Percentiles rank a stretch among this genome's conserved stretches.
These are phyloP conservation scores for Aleadryas rufinucha DNA, from an alignment of 2,113 vertebrate species.

Conservation along the genomic window DNA sequence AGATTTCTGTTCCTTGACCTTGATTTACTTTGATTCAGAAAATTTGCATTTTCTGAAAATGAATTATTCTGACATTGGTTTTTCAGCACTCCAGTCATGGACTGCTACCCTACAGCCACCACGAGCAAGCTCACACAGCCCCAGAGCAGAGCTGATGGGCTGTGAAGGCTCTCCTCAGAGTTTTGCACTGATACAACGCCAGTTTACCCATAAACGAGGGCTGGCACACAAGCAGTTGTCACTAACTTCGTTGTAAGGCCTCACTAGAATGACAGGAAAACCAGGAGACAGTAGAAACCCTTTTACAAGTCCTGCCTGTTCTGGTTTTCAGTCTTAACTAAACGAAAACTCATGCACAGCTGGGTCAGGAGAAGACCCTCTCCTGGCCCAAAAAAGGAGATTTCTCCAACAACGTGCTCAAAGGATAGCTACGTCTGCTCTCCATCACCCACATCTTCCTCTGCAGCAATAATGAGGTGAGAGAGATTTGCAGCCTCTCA, in stretches of 20 bases:
- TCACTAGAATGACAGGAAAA: not conserved
- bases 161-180: not conserved
- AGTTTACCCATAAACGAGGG: not conserved
- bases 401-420: not conserved
- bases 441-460: slow-evolving; percentile 1
- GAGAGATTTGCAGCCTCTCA: slow-evolving; percentile 44
- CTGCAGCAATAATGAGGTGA: slow-evolving; percentile 15
- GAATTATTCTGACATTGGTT: not conserved
- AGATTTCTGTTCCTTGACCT: not conserved
- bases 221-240: not conserved
- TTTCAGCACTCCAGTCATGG: slow-evolving; percentile 49
- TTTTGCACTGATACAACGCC: not conserved
- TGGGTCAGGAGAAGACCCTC: not conserved
- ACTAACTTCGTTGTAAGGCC: not conserved
- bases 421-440: slow-evolving; percentile 27
- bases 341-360: not conserved
- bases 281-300: not conserved
- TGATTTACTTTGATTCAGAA: not conserved
- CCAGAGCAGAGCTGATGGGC: not conserved
- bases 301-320: not conserved
- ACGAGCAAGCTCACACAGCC: not conserved
- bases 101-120: not conserved
- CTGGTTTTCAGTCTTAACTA: not conserved
- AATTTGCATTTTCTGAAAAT: not conserved
- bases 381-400: slow-evolving; percentile 35